phyloP scores from a whole-genome alignment of 2,888 invertebrate species.

The Polyploca ridens region DNA sequence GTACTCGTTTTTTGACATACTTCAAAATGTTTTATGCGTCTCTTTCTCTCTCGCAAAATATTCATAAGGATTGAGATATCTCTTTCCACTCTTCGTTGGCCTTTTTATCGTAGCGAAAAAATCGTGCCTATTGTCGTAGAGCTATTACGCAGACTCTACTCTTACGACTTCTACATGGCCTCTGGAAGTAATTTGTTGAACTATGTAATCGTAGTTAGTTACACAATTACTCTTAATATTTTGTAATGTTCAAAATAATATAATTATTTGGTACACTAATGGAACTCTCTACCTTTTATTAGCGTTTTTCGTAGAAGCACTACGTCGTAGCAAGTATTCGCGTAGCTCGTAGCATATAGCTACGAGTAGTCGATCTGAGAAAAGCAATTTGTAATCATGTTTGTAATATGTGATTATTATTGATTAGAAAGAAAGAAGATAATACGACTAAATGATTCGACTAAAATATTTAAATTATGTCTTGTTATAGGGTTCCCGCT shows the following conservation, averaged over 20 bases:
- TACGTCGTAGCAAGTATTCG: not conserved
- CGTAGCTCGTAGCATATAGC: not conserved
- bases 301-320: not conserved
- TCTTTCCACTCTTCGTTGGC: too few relatives aligned
- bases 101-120: too few relatives aligned
- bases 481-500: constrained; percentile 86
- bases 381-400: too few relatives aligned
- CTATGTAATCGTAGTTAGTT: not conserved
- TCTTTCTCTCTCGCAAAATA: too few relatives aligned
- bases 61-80: too few relatives aligned
- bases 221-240: too few relatives aligned
- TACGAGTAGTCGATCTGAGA: too few relatives aligned
- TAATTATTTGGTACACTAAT: not conserved
- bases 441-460: not conserved
- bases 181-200: not conserved
- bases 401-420: too few relatives aligned
- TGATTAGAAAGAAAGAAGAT: not conserved
- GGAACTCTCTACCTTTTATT: not conserved
- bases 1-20: too few relatives aligned
- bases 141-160: not conserved
- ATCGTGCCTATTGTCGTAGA: not conserved
- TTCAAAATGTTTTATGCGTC: too few relatives aligned
- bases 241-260: too few relatives aligned
- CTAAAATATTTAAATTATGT: not conserved
- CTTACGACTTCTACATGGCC: not conserved